Percentiles rank a stretch among this genome's conserved stretches.
Evolutionary conservation across 2,113 vertebrate genomes (phyloP).

Genomic region (Psilopsiagon aymara): DNA sequence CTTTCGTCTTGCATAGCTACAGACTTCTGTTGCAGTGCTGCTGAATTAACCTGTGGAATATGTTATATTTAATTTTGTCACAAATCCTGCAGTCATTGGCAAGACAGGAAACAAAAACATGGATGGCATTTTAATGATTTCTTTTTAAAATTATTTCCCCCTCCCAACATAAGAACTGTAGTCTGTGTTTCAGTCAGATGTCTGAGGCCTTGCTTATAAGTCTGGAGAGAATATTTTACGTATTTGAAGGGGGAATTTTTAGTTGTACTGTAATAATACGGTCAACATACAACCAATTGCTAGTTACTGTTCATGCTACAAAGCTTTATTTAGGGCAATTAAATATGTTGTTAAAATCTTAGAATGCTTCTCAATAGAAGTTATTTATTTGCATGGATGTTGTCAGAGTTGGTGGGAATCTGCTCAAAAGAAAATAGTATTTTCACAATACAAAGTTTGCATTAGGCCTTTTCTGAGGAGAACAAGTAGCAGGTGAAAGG

Average conservation of each 20-base stretch:
- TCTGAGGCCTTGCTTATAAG: constrained; percentile 24
- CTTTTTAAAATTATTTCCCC: background rate
- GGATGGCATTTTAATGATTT: background rate
- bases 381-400: background rate
- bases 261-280: background rate
- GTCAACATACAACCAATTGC: background rate
- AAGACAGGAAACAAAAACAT: background rate
- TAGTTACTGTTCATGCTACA: constrained; percentile 13
- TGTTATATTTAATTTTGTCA: background rate
- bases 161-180: background rate
- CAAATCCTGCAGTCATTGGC: background rate
- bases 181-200: background rate
- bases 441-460: background rate
- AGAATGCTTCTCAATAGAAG: background rate
- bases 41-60: background rate
- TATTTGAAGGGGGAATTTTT: constrained; percentile 20
- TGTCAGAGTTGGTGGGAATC: background rate
- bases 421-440: background rate
- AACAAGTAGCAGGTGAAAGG: background rate
- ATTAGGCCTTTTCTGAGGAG: background rate
- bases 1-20: background rate
- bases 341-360: background rate
- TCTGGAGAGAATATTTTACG: constrained; percentile 10
- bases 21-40: background rate
- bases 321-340: constrained; percentile 45